These are phyloP conservation scores for Peribatodes rhomboidaria DNA, from an alignment of 2,888 invertebrate genomes.

Conservation along the genomic window DNA sequence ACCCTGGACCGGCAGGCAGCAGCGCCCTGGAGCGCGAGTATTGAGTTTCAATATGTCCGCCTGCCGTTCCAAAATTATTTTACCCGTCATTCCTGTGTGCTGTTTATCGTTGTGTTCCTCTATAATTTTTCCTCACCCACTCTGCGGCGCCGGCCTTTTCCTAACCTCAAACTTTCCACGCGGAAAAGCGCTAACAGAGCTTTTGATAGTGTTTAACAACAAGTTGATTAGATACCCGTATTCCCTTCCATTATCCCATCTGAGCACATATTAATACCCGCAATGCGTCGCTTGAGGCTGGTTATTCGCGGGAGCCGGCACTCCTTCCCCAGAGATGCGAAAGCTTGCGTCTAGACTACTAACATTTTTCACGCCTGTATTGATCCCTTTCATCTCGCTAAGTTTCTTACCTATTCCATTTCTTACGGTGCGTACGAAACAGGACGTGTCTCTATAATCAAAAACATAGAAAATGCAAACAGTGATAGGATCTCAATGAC, in stretches of 20 bases:
- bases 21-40: slow-evolving; percentile 75
- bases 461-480: slow-evolving; percentile 3
- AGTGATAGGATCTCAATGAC: neutral
- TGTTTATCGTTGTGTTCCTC: slow-evolving; percentile 49
- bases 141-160: slow-evolving; percentile 58
- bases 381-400: slow-evolving; percentile 34
- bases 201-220: slow-evolving; percentile 47
- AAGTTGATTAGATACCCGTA: slow-evolving; percentile 29
- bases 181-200: slow-evolving; percentile 29
- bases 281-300: slow-evolving; percentile 43
- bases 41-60: slow-evolving; percentile 83
- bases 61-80: slow-evolving; percentile 76
- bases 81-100: slow-evolving; percentile 65
- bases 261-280: slow-evolving; percentile 38
- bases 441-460: neutral
- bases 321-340: slow-evolving; percentile 20
- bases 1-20: slow-evolving; percentile 60
- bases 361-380: slow-evolving; percentile 33
- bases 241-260: slow-evolving; percentile 20
- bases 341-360: slow-evolving; percentile 35
- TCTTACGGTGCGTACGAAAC: neutral
- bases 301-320: slow-evolving; percentile 23
- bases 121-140: slow-evolving; percentile 55
- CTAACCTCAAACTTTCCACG: slow-evolving; percentile 69
- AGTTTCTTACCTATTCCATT: slow-evolving; percentile 2